Evolutionary conservation across 2,797 vertebrate genomes (phyloP).

Genomic region (Hirundo rustica): DNA sequence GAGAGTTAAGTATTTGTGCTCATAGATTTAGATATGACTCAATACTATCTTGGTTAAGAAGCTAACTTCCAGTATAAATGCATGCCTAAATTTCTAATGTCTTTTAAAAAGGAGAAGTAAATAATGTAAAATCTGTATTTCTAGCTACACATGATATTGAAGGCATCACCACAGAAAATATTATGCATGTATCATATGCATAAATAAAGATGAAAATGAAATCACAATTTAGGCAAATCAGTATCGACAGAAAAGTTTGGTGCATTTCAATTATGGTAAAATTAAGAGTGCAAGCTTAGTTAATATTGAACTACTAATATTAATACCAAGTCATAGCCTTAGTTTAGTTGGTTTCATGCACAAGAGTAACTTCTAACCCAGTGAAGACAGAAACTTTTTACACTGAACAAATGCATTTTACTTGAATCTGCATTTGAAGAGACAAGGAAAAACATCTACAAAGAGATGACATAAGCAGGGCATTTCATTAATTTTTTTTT

Average conservation of each 20-base stretch:
- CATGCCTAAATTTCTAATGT: neutral
- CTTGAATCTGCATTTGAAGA: neutral
- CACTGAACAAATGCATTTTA: neutral
- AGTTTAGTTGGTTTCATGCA: neutral
- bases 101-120: neutral
- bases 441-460: neutral
- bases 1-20: neutral
- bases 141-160: neutral
- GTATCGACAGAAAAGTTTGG: neutral
- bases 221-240: neutral
- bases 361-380: neutral
- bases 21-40: neutral
- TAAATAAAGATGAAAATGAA: neutral
- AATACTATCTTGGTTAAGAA: neutral
- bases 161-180: neutral
- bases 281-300: neutral
- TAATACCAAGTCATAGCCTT: neutral
- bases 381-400: neutral
- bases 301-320: neutral
- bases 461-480: neutral
- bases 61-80: neutral
- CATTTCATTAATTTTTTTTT: neutral
- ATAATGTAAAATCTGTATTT: neutral
- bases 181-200: neutral
- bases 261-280: neutral